Evolutionary conservation across 2,113 vertebrate genomes (phyloP), one percentile per base, ranked within the genome.

Genomic region (Poeciliopsis retropinna): DNA sequence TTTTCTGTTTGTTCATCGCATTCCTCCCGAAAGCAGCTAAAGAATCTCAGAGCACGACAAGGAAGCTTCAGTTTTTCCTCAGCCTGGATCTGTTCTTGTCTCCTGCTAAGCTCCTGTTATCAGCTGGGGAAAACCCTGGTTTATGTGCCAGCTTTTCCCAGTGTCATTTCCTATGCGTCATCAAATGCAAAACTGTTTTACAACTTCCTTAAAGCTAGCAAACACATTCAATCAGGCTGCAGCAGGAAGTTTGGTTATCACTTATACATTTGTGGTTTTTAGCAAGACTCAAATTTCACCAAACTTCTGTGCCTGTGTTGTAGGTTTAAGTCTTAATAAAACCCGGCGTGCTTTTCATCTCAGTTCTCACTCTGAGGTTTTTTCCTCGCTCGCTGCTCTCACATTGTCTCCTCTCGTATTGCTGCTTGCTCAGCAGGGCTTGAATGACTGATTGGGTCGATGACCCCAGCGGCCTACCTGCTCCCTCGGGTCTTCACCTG

Each of bases 371-470:
- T 57, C 51, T 3, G 22, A 68, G 67, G 47, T 80, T 74, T 79
- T 75, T 80, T 41, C 79, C 29, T 13, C 28, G 4, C 63, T 64
- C 47, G 74, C 68, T 69, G 60, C 77, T 72, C 64, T 65, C 54
- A 72, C 74, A 72, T 86, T 17, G 73, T 64, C 73, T 15, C 22
- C 57, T 77, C 87, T 87, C 84, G 85, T 81, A 85, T 91, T 82
- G 88, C 86, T 82, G 64, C 67, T 30, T 78, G 73, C 44, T 71
- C 67, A 68, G 67, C 71, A 74, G 0, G 0, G n/a, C 76, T 31
- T 82, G 86, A 83, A 75, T 75, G 76, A 65, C 82, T 86, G 87
- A 87, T 69, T 41, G 76, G 75, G 62, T 81, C 64, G 47, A 65
- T 47, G 78, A 90, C 82, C 90, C 80, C 60, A 44, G 73, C 7